These are phyloP conservation scores for Axis porcinus DNA, from an alignment of 2,113 vertebrate species.

Conservation along the genomic window DNA sequence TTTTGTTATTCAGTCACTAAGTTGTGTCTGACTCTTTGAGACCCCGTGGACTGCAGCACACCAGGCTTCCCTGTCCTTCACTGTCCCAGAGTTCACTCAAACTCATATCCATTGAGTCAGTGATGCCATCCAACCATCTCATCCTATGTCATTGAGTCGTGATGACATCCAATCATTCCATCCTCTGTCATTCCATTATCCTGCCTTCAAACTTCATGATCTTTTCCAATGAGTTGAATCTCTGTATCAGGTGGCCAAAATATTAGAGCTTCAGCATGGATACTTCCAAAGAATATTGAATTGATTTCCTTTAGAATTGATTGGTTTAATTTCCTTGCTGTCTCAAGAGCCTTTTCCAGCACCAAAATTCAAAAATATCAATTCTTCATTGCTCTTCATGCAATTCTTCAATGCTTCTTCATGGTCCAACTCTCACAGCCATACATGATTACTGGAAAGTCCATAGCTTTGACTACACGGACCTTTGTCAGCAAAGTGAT, in stretches of 20 bases:
- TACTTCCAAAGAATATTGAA: not conserved
- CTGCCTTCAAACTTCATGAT: not conserved
- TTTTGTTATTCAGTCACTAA: too few species aligned
- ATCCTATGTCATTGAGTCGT: too few species aligned
- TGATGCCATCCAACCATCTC: too few species aligned
- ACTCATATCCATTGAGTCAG: too few species aligned
- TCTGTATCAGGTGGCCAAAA: not conserved
- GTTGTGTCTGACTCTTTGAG: too few species aligned
- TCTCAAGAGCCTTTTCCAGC: not conserved
- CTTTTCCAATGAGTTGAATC: not conserved
- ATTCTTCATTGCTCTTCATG: not conserved
- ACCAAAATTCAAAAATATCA: not conserved
- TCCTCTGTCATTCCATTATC: too few species aligned
- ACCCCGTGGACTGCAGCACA: too few species aligned
- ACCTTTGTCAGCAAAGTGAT: not conserved
- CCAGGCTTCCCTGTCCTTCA: too few species aligned
- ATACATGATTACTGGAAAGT: not conserved
- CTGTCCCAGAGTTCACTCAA: too few species aligned
- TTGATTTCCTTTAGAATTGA: not conserved
- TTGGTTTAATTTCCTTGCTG: not conserved
- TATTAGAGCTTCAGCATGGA: not conserved
- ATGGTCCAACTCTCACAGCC: not conserved
- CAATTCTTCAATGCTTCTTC: not conserved
- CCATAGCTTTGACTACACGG: not conserved
- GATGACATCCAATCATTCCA: too few species aligned